Evolutionary conservation across 23 tunicate genomes (phyloP).

Genomic region (Trididemnum nubilum): DNA sequence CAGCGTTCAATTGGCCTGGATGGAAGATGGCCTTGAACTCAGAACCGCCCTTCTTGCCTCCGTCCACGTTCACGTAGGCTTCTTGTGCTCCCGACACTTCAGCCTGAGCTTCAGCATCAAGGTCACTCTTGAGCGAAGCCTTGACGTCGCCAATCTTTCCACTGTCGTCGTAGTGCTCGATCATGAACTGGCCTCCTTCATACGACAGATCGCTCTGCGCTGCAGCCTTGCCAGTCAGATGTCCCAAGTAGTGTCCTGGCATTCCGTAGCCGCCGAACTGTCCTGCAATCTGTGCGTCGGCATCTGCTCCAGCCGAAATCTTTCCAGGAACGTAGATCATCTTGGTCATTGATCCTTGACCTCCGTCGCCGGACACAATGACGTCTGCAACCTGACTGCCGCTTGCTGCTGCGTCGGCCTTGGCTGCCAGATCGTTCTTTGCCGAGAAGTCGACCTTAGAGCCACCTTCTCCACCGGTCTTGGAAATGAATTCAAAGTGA

Average conservation of each 20-base stretch:
- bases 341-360: not conserved
- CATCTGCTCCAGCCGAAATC: constrained; percentile 1
- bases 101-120: constrained; percentile 1
- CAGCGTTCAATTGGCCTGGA: constrained; percentile 2
- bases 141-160: not conserved
- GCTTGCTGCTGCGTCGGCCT: constrained; percentile 14
- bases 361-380: not conserved
- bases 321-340: constrained; percentile 13
- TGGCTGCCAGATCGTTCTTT: constrained; percentile 6
- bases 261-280: constrained; percentile 10
- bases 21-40: not conserved
- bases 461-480: constrained; percentile 14
- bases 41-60: constrained; percentile 25
- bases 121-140: constrained; percentile 16
- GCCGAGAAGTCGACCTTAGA: not conserved
- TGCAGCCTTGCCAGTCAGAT: not conserved
- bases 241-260: not conserved
- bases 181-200: not conserved
- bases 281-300: constrained; percentile 3
- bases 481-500: constrained; percentile 17
- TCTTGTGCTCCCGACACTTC: constrained; percentile 1
- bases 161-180: constrained; percentile 10
- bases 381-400: constrained; percentile 22
- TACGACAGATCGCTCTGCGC: constrained; percentile 14
- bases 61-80: constrained; percentile 2